A percentile compares a stretch with the other conserved stretches of the same genome.
phyloP scores from a whole-genome alignment of 1,140 invertebrate species.

The Gonioctena quinquepunctata region DNA sequence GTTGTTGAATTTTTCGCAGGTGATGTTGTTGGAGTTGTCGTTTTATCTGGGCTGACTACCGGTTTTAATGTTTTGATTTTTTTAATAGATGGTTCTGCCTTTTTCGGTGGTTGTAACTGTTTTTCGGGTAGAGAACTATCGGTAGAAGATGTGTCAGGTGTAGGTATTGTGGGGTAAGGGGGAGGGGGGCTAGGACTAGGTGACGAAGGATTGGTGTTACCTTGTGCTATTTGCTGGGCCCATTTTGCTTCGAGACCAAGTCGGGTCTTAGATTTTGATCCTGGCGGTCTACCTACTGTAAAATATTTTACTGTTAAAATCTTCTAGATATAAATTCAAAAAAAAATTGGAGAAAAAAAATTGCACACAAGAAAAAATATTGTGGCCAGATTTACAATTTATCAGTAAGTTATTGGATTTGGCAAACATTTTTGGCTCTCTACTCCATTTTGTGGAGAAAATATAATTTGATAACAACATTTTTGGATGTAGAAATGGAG shows the following conservation, averaged over 20 bases:
- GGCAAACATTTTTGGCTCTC: too few relatives aligned
- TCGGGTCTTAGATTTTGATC: constrained; percentile 49
- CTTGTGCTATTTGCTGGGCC: constrained; percentile 49
- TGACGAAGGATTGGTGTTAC: constrained; percentile 48
- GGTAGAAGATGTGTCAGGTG: constrained; percentile 32
- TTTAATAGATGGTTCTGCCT: constrained; percentile 17
- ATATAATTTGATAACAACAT: too few relatives aligned
- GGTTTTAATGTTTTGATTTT: constrained; percentile 42
- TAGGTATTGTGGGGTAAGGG: constrained; percentile 9
- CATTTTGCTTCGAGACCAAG: constrained; percentile 50
- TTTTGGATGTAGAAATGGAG: too few relatives aligned
- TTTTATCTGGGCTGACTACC: constrained; percentile 13
- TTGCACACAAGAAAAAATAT: too few relatives aligned
- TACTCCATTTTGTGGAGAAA: too few relatives aligned
- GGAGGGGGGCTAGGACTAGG: constrained; percentile 35
- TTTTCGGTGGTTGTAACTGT: constrained; percentile 10
- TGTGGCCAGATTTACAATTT: too few relatives aligned
- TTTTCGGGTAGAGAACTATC: constrained; percentile 27
- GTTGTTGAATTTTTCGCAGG: neutral
- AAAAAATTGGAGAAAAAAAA: too few relatives aligned
- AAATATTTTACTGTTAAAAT: too few relatives aligned
- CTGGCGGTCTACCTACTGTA: constrained; percentile 57
- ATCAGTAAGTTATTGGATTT: too few relatives aligned
- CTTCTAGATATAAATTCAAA: too few relatives aligned
- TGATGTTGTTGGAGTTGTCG: constrained; percentile 10